Evolutionary conservation across 2,113 vertebrate species (phyloP).

Genomic region (Scortum barcoo): DNA sequence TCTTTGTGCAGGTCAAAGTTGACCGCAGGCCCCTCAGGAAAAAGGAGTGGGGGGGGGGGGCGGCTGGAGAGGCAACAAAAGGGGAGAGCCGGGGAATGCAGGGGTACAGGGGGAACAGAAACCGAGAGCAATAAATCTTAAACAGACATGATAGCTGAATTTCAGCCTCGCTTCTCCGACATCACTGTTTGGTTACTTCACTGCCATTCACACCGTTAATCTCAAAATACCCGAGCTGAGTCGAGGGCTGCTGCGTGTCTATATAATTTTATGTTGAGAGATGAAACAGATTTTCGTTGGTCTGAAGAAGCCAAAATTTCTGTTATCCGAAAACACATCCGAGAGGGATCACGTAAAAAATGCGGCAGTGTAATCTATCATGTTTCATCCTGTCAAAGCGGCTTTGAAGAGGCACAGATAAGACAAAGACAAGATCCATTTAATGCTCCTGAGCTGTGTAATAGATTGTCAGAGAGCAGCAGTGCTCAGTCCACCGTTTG

Average conservation of each 20-base stretch:
- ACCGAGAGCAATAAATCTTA: slow-evolving; percentile 55
- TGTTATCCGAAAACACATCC: slow-evolving; percentile 1
- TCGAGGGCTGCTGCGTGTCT: not conserved
- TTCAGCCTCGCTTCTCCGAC: not conserved
- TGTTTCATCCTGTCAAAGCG: slow-evolving; percentile 38
- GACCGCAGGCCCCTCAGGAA: slow-evolving; percentile 69
- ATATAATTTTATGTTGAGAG: not conserved
- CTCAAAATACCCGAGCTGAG: not conserved
- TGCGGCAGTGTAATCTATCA: not conserved
- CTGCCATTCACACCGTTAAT: slow-evolving; percentile 5
- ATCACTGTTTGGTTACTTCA: slow-evolving; percentile 16
- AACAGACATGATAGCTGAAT: slow-evolving; percentile 38
- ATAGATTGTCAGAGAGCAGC: slow-evolving; percentile 28
- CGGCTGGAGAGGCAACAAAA: slow-evolving; percentile 33
- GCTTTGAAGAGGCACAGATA: slow-evolving; percentile 9
- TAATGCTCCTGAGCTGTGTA: slow-evolving; percentile 48
- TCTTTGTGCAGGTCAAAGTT: slow-evolving; percentile 78
- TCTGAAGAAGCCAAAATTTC: not conserved
- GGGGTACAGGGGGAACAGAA: slow-evolving; percentile 25
- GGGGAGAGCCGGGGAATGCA: slow-evolving; percentile 58
- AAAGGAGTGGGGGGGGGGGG: slow-evolving; percentile 24
- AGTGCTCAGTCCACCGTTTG: not conserved
- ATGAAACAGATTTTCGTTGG: not conserved
- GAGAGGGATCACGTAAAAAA: slow-evolving; percentile 23
- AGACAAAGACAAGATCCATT: slow-evolving; percentile 15